Conservation (phyloP, 1,140 invertebrate genomes). For the Caenorhabditis briggsae region DNA sequence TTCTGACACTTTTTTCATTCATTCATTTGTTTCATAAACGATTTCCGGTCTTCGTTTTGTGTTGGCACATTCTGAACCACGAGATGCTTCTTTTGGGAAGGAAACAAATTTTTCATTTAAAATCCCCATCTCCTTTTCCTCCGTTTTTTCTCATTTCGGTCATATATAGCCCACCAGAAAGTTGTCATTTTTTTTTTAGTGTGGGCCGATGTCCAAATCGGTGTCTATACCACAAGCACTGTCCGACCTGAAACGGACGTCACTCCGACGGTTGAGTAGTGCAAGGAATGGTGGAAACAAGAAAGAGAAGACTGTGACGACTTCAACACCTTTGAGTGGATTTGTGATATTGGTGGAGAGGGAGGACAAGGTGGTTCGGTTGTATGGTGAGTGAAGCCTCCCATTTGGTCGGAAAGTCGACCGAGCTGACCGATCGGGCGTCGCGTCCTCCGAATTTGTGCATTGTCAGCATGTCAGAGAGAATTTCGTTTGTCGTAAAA, state of each 20-base stretch:
- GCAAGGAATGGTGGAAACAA: neutral
- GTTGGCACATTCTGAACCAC: neutral
- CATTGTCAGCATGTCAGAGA: too few species aligned
- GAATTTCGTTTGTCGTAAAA: too few species aligned
- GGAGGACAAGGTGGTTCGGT: slow-evolving; percentile 25
- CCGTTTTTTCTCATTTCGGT: neutral
- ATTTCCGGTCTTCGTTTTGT: neutral
- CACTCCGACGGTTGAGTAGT: slow-evolving; percentile 31
- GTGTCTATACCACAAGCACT: slow-evolving; percentile 48
- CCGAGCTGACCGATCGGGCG: too few species aligned
- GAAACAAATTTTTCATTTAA: too few species aligned
- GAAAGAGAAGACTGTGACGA: neutral
- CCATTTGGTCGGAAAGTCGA: too few species aligned
- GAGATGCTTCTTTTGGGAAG: too few species aligned
- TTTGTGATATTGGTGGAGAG: slow-evolving; percentile 38
- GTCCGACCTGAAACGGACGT: slow-evolving; percentile 35
- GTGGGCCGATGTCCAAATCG: slow-evolving; percentile 14
- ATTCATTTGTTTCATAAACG: slow-evolving; percentile 4
- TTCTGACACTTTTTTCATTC: slow-evolving; percentile 50
- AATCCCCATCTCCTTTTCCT: too few species aligned
- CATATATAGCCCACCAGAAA: neutral
- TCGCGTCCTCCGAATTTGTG: too few species aligned
- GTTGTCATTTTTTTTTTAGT: neutral
- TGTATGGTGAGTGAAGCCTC: slow-evolving; percentile 29
- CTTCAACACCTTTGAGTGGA: slow-evolving; percentile 41